These are phyloP conservation scores for Troides oblongomaculatus DNA, from an alignment of 2,888 invertebrate species.

Conservation along the genomic window DNA sequence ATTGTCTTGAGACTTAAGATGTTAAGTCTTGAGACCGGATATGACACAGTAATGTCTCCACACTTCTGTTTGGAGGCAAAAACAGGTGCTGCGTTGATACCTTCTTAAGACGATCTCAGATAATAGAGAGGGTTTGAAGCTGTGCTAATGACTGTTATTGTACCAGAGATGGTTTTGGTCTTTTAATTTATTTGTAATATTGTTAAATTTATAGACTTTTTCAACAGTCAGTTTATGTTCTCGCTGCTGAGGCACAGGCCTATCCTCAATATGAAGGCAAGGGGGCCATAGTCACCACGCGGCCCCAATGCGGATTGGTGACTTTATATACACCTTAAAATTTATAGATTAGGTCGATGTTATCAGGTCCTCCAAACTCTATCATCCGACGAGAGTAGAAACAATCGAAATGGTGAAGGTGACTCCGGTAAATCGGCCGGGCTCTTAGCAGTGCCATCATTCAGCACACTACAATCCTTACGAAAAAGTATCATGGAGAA, in stretches of 20 bases:
- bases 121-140: too few species aligned
- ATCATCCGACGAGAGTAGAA: conserved; percentile 87
- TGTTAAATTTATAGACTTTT: not conserved
- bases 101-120: too few species aligned
- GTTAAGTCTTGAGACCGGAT: too few species aligned
- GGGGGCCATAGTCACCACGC: too few species aligned
- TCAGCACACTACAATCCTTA: conserved; percentile 92
- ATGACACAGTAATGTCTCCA: too few species aligned
- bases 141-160: not conserved
- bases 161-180: not conserved
- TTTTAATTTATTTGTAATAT: not conserved
- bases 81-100: too few species aligned
- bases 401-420: conserved; percentile 77
- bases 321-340: not conserved
- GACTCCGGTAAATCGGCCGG: conserved; percentile 79
- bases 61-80: too few species aligned
- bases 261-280: too few species aligned
- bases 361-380: conserved; percentile 86
- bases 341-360: not conserved
- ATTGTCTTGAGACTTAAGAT: too few species aligned
- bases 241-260: too few species aligned
- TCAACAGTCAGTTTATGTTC: too few species aligned
- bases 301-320: too few species aligned
- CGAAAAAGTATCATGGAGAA: conserved; percentile 94
- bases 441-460: conserved; percentile 92